Base-by-base conservation (phyloP, 1,140 invertebrate genomes). In the Cepaea nemoralis region DNA sequence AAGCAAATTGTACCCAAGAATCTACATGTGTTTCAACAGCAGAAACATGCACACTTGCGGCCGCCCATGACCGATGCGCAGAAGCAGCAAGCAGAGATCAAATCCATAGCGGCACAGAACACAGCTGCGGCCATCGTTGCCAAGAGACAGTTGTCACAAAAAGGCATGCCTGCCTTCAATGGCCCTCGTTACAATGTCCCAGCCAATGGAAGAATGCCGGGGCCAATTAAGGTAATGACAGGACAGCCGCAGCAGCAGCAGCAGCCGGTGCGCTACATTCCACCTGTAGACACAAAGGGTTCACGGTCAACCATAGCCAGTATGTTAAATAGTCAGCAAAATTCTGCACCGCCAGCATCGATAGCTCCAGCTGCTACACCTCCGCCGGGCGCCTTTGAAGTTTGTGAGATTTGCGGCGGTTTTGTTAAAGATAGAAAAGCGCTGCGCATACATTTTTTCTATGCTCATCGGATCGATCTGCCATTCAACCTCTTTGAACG, bases 391-490 rank as follows among this genome's bases (percentile, higher is more conserved):
- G 86, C 84, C 24, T 90, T 90, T 85, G 89, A 90, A 83, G 88
- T 89, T 14, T 91, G 90, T 83, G 90, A 91, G 73, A 88, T 91
- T 16, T 91, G 90, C 86, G 88, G 89, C 35, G 90, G 89, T 35
- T 90, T 90, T 85, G 89, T 91, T 0, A 90, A 90, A 75, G 90
- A 91, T 67, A 78, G 86, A 37, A 88, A 90, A 71, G 88, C 89
- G n/a, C 69, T 91, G 55, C 81, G 89, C 31, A 90, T 90, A 73
- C 90, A 91, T 71, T 91, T 91, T 70, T 90, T 86, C 66, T 89
- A 89, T 83, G 88, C 89, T 75, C 90, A 91, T 82, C 86, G 88
- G 76, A 87, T 90, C 73, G 89, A 90, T 69, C 86, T 90, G 82
- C 87, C 88, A 24, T 83, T 84, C 71, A 82, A 81, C 59, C 80